phyloP scores from a whole-genome alignment of 37 sponge, comb jelly and placozoan species.

The Aphrocallistes beatrix region DNA sequence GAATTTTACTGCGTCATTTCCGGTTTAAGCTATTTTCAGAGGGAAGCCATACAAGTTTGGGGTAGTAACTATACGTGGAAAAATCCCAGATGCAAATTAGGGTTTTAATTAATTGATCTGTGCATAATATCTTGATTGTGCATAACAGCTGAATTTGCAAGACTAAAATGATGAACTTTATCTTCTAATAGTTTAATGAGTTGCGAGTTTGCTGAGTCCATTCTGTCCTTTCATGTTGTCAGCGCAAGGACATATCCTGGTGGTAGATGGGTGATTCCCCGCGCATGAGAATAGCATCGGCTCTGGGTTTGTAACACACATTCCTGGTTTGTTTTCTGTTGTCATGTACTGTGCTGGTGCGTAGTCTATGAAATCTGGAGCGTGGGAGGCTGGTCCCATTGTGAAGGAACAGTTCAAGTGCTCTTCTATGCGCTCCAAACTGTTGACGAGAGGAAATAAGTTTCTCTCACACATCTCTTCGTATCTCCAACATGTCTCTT shows the following conservation, averaged over 20 bases:
- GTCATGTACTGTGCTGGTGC: slow-evolving; percentile 29
- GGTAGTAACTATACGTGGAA: too few relatives aligned
- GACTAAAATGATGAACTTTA: too few relatives aligned
- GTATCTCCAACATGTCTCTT: slow-evolving; percentile 35
- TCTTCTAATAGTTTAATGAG: too few relatives aligned
- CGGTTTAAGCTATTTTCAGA: too few relatives aligned
- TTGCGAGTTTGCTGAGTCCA: neutral
- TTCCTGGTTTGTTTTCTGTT: slow-evolving; percentile 3
- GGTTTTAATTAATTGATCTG: too few relatives aligned
- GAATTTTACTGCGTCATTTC: too few relatives aligned
- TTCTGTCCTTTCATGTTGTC: neutral
- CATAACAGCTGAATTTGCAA: too few relatives aligned
- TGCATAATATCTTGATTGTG: too few relatives aligned
- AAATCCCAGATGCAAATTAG: too few relatives aligned
- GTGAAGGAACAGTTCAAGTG: neutral
- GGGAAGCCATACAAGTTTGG: too few relatives aligned
- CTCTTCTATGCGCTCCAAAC: neutral
- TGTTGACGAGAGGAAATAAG: slow-evolving; percentile 15
- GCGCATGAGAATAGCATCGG: slow-evolving; percentile 51
- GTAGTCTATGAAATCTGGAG: slow-evolving; percentile 30
- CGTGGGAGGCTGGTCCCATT: neutral
- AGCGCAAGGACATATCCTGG: neutral
- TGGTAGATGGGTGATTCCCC: slow-evolving; percentile 21
- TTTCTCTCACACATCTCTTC: slow-evolving; percentile 25
- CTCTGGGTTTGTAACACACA: slow-evolving; percentile 41